These are phyloP conservation scores for Rhyacophila evoluta DNA, from an alignment of 2,888 invertebrate genomes.

Conservation along the genomic window DNA sequence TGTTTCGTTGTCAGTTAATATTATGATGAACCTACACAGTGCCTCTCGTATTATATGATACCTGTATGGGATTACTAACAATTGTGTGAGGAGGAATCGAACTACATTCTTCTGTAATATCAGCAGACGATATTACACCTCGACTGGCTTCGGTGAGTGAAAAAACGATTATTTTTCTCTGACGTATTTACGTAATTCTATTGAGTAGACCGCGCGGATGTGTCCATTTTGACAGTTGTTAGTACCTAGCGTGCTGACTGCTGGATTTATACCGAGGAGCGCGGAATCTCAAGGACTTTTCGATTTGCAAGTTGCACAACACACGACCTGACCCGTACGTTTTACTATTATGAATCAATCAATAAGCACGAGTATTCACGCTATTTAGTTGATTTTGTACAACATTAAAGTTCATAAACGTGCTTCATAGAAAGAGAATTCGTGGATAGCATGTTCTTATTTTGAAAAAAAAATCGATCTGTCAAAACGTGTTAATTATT, in stretches of 20 bases:
- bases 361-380: slow-evolving; percentile 1
- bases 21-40: slow-evolving; percentile 49
- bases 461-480: slow-evolving; percentile 20
- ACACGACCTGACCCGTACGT: slow-evolving; percentile 20
- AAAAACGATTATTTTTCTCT: neutral
- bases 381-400: neutral
- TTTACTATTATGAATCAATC: slow-evolving; percentile 24
- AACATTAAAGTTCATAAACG: neutral
- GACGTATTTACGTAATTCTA: slow-evolving; percentile 19
- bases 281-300: slow-evolving; percentile 24
- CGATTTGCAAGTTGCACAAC: slow-evolving; percentile 24
- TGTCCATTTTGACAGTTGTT: slow-evolving; percentile 24
- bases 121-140: slow-evolving; percentile 26
- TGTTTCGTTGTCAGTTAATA: slow-evolving; percentile 44
- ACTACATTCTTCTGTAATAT: slow-evolving; percentile 29
- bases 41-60: slow-evolving; percentile 49
- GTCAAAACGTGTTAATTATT: too few relatives aligned
- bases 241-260: slow-evolving; percentile 16
- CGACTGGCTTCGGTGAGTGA: slow-evolving; percentile 45
- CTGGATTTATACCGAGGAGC: slow-evolving; percentile 19
- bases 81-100: slow-evolving; percentile 36
- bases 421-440: neutral
- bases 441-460: neutral
- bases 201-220: slow-evolving; percentile 17
- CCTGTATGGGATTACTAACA: slow-evolving; percentile 48